Evolutionary conservation across 1,140 invertebrate species (phyloP).

Genomic region (Amyelois transitella): DNA sequence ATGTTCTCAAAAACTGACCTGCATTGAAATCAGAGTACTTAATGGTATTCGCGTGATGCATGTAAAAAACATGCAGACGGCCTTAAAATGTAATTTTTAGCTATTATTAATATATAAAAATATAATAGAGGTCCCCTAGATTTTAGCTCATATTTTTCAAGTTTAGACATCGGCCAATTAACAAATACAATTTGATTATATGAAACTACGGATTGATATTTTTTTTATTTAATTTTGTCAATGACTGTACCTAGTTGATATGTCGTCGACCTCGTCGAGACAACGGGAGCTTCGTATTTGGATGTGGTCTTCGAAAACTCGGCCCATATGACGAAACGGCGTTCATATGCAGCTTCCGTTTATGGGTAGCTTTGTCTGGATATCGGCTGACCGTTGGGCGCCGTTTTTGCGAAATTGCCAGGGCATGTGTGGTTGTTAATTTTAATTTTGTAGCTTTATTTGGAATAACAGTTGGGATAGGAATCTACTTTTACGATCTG

Average conservation of each 20-base stretch:
- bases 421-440: not conserved
- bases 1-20: too few species aligned
- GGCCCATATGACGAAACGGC: conserved; percentile 1
- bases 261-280: conserved; percentile 40
- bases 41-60: too few species aligned
- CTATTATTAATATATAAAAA: too few species aligned
- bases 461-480: not conserved
- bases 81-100: too few species aligned
- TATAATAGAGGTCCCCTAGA: too few species aligned
- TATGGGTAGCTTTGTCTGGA: not conserved
- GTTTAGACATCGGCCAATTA: too few species aligned
- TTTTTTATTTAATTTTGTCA: too few species aligned
- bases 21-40: too few species aligned
- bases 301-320: conserved; percentile 29
- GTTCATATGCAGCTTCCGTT: conserved; percentile 1
- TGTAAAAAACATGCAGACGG: too few species aligned
- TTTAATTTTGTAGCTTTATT: conserved; percentile 1
- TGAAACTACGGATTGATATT: too few species aligned
- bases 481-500: not conserved
- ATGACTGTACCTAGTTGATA: conserved; percentile 24
- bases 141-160: too few species aligned
- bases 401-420: conserved; percentile 1
- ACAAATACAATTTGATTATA: too few species aligned
- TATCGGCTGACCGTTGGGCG: not conserved
- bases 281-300: conserved; percentile 38